phyloP scores from a whole-genome alignment of 64 coral and sea anemone genomes.

The Dendronephthya gigantea region DNA sequence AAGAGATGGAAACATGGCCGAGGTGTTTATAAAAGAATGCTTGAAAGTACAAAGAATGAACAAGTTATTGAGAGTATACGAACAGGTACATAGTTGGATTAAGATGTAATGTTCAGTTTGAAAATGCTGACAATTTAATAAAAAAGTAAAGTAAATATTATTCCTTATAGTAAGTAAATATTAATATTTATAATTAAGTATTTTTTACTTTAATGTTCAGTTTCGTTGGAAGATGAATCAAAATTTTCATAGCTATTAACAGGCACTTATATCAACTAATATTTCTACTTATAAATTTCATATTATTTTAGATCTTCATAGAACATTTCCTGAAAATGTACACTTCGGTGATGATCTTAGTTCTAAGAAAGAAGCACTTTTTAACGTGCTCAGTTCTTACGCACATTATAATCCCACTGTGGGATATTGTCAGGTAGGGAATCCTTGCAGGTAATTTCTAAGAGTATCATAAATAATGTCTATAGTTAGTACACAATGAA shows the following conservation, averaged over 20 bases:
- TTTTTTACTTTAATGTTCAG: too few species aligned
- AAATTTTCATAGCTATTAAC: too few species aligned
- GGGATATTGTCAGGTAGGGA: conserved; percentile 94
- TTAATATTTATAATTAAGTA: too few species aligned
- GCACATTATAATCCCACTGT: conserved; percentile 81
- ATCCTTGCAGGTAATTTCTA: too few species aligned
- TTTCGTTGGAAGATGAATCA: too few species aligned
- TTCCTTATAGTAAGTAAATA: too few species aligned
- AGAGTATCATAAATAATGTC: too few species aligned
- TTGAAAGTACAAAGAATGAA: conserved; percentile 40
- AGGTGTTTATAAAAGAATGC: conserved; percentile 46
- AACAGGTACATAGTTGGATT: conserved; percentile 28
- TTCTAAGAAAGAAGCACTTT: conserved; percentile 40
- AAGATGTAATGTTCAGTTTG: too few species aligned
- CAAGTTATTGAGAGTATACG: conserved; percentile 50
- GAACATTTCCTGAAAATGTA: conserved; percentile 97
- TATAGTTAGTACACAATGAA: too few species aligned
- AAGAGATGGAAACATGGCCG: conserved; percentile 58
- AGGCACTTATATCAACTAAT: too few species aligned
- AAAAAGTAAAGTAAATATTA: too few species aligned
- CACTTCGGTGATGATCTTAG: conserved; percentile 51
- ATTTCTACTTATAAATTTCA: neutral
- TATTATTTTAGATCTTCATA: conserved; percentile 51
- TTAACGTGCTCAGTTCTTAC: conserved; percentile 77
- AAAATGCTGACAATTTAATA: too few species aligned